Base-by-base conservation (phyloP, 2,888 invertebrate genomes). In the Agriopis aurantiaria region DNA sequence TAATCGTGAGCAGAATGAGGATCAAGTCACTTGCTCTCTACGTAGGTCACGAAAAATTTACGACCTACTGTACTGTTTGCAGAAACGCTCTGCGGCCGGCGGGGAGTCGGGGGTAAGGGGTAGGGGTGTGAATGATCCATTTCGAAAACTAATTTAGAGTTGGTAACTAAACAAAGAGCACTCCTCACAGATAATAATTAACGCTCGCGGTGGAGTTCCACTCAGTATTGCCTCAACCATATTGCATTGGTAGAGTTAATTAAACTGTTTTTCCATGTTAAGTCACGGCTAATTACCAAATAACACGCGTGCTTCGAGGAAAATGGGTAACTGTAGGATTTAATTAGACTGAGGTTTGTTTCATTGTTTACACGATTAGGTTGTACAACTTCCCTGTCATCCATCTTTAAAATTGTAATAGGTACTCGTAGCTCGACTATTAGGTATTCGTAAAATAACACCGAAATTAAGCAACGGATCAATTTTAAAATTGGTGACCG, bases 101-200 rank as follows among this genome's bases (percentile, higher is more conserved):
- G 82, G 65, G 73, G 73, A 72, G 78, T 75, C 79, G 76, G 80
- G 71, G 81, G 77, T 81, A 81, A 82, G 81, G 84, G 85, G 86
- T 78, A 81, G 87, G 93, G 91, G 93, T 92, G 93, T 90, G 93
- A 93, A 93, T 93, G 94, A 94, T 94, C 94, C 93, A 94, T 94
- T 94, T 93, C 94, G 93, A 94, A 94, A 94, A 94, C 94, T 94
- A 94, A 94, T 94, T 94, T 94, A 93, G 94, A 94, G 94, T 94
- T 94, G 92, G 93, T 93, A 94, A 94, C 94, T 94, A 93, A 94
- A 94, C 94, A 94, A 94, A 92, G 94, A 93, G 93, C 92, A 93
- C 93, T 93, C 89, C 91, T 91, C 91, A 86, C 92, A 93, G 93
- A 94, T 94, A 93, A 94, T 94, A 94, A 94, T 94, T 94, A 94